These are phyloP conservation scores for Talpa occidentalis DNA, from an alignment of 2,113 vertebrate species.

Conservation along the genomic window DNA sequence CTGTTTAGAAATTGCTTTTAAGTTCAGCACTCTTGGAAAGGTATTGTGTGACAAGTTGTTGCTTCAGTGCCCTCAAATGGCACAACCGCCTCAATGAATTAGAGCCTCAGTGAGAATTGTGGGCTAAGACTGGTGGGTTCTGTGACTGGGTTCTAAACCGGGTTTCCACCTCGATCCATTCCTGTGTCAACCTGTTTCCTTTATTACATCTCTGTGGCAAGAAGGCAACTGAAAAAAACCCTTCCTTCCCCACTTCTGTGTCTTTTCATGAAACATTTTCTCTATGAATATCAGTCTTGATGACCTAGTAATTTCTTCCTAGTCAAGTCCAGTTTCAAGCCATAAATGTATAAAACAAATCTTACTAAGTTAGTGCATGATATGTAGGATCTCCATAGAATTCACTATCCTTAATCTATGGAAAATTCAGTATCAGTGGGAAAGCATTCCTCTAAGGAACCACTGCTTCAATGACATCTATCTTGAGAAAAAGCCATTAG, in stretches of 20 bases:
- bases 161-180: neutral
- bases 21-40: conserved; percentile 38
- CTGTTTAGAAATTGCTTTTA: conserved; percentile 62
- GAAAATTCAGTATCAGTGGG: neutral
- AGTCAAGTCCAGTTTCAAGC: conserved; percentile 47
- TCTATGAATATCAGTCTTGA: conserved; percentile 6
- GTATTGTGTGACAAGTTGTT: conserved; percentile 44
- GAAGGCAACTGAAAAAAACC: neutral
- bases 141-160: neutral
- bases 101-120: neutral
- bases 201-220: neutral
- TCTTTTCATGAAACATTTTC: neutral
- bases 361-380: neutral
- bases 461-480: neutral
- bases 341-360: neutral
- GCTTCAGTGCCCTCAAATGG: conserved; percentile 9
- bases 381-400: neutral
- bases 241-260: neutral
- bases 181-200: neutral
- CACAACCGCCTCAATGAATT: neutral
- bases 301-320: conserved; percentile 47
- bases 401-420: fast-evolving
- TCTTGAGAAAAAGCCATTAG: neutral
- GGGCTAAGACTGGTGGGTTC: neutral
- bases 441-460: neutral